Base-by-base conservation (phyloP, 2,888 invertebrate genomes). In the Megaustenia siamemsis region DNA sequence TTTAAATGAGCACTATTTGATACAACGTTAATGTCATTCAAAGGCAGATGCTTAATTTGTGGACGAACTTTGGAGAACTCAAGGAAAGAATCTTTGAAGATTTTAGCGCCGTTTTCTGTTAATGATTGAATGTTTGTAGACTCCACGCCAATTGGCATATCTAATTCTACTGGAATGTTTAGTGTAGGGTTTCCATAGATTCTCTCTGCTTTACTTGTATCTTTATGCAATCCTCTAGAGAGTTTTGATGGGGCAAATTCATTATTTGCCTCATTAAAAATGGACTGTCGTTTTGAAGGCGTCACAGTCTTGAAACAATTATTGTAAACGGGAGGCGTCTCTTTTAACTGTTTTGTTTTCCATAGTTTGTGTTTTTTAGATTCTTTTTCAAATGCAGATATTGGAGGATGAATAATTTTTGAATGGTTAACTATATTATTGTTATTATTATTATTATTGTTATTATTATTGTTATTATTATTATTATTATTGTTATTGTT, bases 221-320 rank as follows among this genome's bases (percentile, higher is more conserved):
- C n/a, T 24, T 38, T 40, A 6, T 5, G 40, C 1, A 40, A 0
- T 5, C 0, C 24, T 40, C 38, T 28, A 69, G 69, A 24, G 8
- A 4, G 24, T 28, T 69, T 21, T 40, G 38, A 40, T 8, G 38
- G 35, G 0, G 40, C 38, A 40, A 6, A 21, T 21, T 69, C 40
- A 40, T 69, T 8, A 24, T 56, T 56, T 1, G 56, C 18, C 56
- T 5, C 56, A 38, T n/a, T 56, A 28, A 53, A 15, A n/a, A 60
- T 56, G 24, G 82, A 53, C 56, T 3, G 24, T 28, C 56, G 82
- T 8, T 73, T 73, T 32, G 73, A 69, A 24, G 69, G 81, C n/a
- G 69, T 81, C 3, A 28, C 45, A 15, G 66, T 43, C 49, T 49
- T 63, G 35, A 77, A 40, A n/a, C n/a, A 38, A 24, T 38, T 71